These are phyloP conservation scores for Centroberyx gerrardi DNA, from an alignment of 2,797 vertebrate genomes.

Conservation along the genomic window DNA sequence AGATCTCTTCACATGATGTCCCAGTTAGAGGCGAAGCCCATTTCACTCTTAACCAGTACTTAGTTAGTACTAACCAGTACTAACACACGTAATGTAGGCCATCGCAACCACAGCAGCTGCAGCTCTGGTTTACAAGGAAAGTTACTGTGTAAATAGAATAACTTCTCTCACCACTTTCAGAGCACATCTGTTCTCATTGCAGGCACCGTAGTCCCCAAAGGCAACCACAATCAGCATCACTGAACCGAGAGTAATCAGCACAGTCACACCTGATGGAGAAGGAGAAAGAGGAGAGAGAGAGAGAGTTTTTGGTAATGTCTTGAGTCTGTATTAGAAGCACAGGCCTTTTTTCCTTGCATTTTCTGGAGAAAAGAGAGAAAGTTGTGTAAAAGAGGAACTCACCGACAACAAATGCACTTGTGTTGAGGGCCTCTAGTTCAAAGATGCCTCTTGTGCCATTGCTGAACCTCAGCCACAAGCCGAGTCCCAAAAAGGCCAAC, in stretches of 20 bases:
- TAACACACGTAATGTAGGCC: too few relatives aligned
- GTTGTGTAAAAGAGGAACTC: not conserved
- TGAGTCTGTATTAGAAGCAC: not conserved
- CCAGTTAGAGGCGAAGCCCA: too few relatives aligned
- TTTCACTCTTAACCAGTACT: too few relatives aligned
- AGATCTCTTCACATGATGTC: too few relatives aligned
- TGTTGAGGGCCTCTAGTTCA: conserved; percentile 44
- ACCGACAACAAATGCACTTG: conserved; percentile 71
- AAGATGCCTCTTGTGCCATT: conserved; percentile 65
- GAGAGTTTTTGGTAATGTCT: too few relatives aligned
- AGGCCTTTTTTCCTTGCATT: rapidly evolving
- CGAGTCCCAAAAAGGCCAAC: conserved; percentile 59
- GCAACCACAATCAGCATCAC: conserved; percentile 73
- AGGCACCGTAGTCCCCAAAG: conserved; percentile 76
- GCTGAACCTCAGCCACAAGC: conserved; percentile 80
- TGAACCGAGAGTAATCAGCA: conserved; percentile 67
- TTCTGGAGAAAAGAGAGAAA: not conserved
- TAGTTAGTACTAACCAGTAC: too few relatives aligned
- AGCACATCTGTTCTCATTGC: conserved; percentile 65
- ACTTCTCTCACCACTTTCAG: conserved; percentile 72
- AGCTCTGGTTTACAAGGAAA: too few relatives aligned
- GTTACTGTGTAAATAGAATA: not conserved
- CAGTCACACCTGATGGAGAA: conserved; percentile 59
- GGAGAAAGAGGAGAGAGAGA: not conserved
- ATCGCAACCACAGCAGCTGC: too few relatives aligned